Evolutionary conservation across 2,113 vertebrate species (phyloP).

Genomic region (Scytalopus superciliaris): DNA sequence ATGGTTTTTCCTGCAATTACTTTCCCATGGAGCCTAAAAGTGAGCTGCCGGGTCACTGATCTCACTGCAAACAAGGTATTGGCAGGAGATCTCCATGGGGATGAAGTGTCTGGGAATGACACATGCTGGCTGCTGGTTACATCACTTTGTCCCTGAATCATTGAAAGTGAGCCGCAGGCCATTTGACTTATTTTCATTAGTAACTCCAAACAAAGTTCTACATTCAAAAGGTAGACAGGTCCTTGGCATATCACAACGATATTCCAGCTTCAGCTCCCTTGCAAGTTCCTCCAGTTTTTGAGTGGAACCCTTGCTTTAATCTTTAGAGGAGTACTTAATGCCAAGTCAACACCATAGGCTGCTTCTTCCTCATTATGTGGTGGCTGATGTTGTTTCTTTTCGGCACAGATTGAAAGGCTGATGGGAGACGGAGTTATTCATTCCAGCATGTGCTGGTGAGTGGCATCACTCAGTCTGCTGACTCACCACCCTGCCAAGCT

Average conservation of each 20-base stretch:
- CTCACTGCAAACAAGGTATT: neutral
- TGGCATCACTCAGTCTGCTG: neutral
- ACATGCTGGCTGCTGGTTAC: neutral
- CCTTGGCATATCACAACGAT: neutral
- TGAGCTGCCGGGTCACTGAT: neutral
- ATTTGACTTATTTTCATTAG: neutral
- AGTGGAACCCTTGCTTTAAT: neutral
- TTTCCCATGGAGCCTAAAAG: constrained; percentile 1
- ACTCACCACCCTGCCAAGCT: neutral
- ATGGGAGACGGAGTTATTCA: neutral
- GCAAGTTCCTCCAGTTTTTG: neutral
- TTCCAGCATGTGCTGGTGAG: neutral
- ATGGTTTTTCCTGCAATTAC: neutral
- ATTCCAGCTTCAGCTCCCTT: neutral
- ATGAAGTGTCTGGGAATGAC: neutral
- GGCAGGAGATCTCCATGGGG: neutral
- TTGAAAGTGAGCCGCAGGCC: neutral
- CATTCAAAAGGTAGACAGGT: neutral
- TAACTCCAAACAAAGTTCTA: neutral
- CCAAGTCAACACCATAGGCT: neutral
- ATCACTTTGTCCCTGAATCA: neutral
- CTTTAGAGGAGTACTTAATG: neutral
- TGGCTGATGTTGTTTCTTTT: neutral
- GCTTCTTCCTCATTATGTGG: neutral
- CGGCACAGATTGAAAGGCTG: neutral